Evolutionary conservation across 2,113 vertebrate genomes (phyloP), one percentile per base, ranked within the genome.

Genomic region (Garra rufa): DNA sequence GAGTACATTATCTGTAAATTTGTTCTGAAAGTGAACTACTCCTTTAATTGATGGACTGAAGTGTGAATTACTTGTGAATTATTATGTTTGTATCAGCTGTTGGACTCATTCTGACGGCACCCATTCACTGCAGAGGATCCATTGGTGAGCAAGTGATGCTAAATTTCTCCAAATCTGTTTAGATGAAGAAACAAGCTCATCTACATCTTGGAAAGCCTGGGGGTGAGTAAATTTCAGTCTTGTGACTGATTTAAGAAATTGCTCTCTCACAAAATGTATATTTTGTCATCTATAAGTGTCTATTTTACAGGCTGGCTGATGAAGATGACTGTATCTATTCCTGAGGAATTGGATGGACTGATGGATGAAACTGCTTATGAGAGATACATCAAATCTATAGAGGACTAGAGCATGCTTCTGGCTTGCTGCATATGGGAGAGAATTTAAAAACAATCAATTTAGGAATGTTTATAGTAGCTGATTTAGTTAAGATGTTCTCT

Each of bases 341-440:
- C 97, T 77, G 93, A 95, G 75, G 98, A 99, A 92, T 93, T 99
- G 80, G 96, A 99, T 81, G 88, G 95, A 55, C 93, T 99, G 41
- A 97, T 99, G 98, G 96, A 92, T 4, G 97, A 99, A 94, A 94
- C 96, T 17, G 96, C 96, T 0, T 99, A 99, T 89, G 96, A 98
- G 88, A 95, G 95, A 94, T 98, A 96, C 88, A 92, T 98, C 90
- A 97, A 96, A 91, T 98, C 98, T 81, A 96, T 98, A 69, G 98
- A 99, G 88, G 96, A 98, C 65, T 98, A 94, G 93, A 75, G n/a
- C 15, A 2, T 30, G 24, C 67, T 50, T 48, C 30, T 80, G 11
- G 71, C 9, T 43, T 77, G 76, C 83, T 11, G 52, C 55, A 65
- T 84, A 30, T 76, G 38, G 65, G 10, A 24, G 43, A 74, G 52